Evolutionary conservation across 2,888 invertebrate species (phyloP).

Genomic region (Augochlorella aurata): DNA sequence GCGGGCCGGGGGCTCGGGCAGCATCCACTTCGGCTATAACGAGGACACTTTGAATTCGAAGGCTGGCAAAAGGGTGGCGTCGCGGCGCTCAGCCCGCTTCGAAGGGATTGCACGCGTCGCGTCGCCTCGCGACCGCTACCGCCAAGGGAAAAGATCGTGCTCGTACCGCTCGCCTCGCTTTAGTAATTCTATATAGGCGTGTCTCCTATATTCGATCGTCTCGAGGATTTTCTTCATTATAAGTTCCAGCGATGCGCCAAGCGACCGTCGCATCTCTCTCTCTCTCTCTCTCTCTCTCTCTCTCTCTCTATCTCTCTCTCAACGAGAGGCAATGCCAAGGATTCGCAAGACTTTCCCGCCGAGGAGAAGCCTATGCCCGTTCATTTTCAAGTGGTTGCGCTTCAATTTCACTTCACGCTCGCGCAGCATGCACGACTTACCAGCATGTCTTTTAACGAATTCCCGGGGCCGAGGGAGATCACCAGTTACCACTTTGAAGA

Average conservation of each 20-base stretch:
- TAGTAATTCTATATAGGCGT: constrained; percentile 63
- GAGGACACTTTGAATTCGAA: constrained; percentile 71
- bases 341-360: constrained; percentile 42
- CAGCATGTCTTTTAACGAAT: constrained; percentile 65
- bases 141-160: constrained; percentile 40
- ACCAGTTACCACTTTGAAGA: constrained; percentile 55
- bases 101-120: constrained; percentile 23
- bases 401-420: constrained; percentile 60
- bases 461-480: constrained; percentile 46
- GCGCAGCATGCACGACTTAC: constrained; percentile 65
- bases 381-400: constrained; percentile 61
- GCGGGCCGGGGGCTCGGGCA: constrained; percentile 60
- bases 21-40: constrained; percentile 66
- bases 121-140: too few species aligned
- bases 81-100: background rate
- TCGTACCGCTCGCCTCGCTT: constrained; percentile 61
- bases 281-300: too few species aligned
- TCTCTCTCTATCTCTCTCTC: background rate
- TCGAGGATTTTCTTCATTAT: constrained; percentile 72
- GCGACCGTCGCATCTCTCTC: background rate
- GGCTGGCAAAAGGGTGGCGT: constrained; percentile 45
- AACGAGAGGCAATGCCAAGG: constrained; percentile 30
- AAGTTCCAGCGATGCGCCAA: constrained; percentile 54
- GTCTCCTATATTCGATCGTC: constrained; percentile 63
- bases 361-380: constrained; percentile 40